Evolutionary conservation across 2,113 vertebrate genomes (phyloP).

Genomic region (Cryptotis parvus): DNA sequence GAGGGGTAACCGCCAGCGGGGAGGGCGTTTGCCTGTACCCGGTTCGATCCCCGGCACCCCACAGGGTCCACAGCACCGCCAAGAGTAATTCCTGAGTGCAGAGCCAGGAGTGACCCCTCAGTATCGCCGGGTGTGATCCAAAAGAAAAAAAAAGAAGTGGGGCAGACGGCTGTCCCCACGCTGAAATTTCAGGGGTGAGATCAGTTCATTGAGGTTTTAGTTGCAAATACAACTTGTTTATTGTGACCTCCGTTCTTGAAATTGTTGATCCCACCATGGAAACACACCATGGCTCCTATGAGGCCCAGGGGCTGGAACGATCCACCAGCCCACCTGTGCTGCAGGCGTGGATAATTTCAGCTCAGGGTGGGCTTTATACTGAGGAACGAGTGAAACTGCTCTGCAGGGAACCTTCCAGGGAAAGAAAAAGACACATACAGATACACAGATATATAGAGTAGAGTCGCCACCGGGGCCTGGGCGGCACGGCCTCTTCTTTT

Average conservation of each 20-base stretch:
- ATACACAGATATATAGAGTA: background rate
- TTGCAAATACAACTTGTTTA: conserved; percentile 83
- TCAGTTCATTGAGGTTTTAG: conserved; percentile 54
- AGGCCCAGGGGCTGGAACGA: conserved; percentile 83
- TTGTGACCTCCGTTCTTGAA: conserved; percentile 86
- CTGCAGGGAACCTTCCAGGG: conserved; percentile 34
- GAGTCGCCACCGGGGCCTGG: background rate
- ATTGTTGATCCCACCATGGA: conserved; percentile 83
- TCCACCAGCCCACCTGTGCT: conserved; percentile 87
- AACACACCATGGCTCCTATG: conserved; percentile 86
- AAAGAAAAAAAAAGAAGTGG: background rate
- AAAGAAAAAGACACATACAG: background rate
- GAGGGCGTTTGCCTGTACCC: too few relatives aligned
- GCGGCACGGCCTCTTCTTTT: background rate
- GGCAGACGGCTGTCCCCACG: rapidly evolving
- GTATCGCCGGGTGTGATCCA: too few relatives aligned
- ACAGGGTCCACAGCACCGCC: too few relatives aligned
- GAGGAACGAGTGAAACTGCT: conserved; percentile 19
- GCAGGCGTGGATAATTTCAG: conserved; percentile 80
- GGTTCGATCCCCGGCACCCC: too few relatives aligned
- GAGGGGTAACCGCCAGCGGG: too few relatives aligned
- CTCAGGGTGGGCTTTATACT: conserved; percentile 75
- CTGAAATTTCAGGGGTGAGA: conserved; percentile 20
- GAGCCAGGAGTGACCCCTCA: too few relatives aligned
- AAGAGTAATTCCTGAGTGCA: too few relatives aligned